Base-by-base conservation (phyloP, 2,888 invertebrate genomes). In the Halocaridina rubra region DNA sequence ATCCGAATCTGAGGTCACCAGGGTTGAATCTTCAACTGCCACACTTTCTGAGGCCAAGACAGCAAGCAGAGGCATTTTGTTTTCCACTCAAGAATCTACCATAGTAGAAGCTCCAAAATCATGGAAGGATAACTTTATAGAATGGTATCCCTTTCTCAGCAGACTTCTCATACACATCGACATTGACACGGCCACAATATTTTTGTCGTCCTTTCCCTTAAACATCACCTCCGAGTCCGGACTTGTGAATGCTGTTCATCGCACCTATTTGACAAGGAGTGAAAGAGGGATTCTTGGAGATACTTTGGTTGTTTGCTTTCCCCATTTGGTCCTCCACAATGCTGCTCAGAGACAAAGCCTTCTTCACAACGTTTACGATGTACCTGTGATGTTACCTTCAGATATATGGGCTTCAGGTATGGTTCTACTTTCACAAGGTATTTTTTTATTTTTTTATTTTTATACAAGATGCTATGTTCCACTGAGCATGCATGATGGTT, bases 21-120 rank as follows among this genome's bases (percentile, higher is more conserved):
- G 71, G 57, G 67, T 84, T 0, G 87, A 85, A 13, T 85, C 85
- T 8, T 87, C 87, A 8, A 79, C 82, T 1, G 77, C 85, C n/a
- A 85, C 87, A n/a, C 61, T 86, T 0, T 87, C 87, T 16, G 87
- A 87, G 46, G 80, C 85, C n/a, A 75, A 85, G 46, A 85, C 85
- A 19, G 71, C 71, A 53, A 85, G 59, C 27, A 29, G 75, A 75
- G 71, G 67, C 29, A 32, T 27, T 29, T 64, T 81, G 1, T 67
- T 72, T 24, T 19, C 64, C 10, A 30, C 57, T 8, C 39, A 69
- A 30, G 64, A 79, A 4, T 7, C 64, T 61, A 10, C 19, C 10
- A 59, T 22, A 3, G 53, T 19, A n/a, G 39, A 59, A 0, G 22
- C 29, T 2, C 32, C 64, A 8, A 74, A 80, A 19, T 46, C 77